These are phyloP conservation scores for Tetramorium alpestre DNA, from an alignment of 1,140 invertebrate genomes.

Conservation along the genomic window DNA sequence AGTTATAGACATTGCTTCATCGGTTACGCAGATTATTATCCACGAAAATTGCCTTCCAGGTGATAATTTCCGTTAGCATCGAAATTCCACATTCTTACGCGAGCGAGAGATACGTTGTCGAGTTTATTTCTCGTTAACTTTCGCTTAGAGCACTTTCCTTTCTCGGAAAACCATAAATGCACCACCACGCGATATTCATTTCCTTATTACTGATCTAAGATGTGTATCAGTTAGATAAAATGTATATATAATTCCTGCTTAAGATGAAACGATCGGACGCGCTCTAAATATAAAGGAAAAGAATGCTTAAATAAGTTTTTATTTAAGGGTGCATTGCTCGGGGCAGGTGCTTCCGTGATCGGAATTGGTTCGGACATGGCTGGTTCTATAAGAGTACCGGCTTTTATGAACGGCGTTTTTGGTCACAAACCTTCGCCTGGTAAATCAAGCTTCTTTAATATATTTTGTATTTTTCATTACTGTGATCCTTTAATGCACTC, in stretches of 20 bases:
- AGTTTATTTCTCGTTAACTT: background rate
- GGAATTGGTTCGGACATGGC: slow-evolving; percentile 95
- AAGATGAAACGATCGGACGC: background rate
- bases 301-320: background rate
- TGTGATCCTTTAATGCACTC: background rate
- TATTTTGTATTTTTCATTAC: background rate
- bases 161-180: background rate
- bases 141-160: background rate
- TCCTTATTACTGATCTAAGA: background rate
- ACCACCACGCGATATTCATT: background rate
- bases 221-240: background rate
- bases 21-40: background rate
- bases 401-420: slow-evolving; percentile 94
- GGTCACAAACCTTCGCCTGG: slow-evolving; percentile 94
- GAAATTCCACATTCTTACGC: background rate
- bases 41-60: background rate
- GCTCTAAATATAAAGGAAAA: background rate
- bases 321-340: slow-evolving; percentile 88
- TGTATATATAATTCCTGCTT: background rate
- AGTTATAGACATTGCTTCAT: background rate
- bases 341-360: slow-evolving; percentile 90
- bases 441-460: slow-evolving; percentile 70
- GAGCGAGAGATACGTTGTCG: background rate
- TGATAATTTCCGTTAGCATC: background rate
- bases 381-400: slow-evolving; percentile 94